Evolutionary conservation across 2,888 invertebrate genomes (phyloP), one percentile per base, ranked within the genome.

Genomic region (Pilophorus perplexus): DNA sequence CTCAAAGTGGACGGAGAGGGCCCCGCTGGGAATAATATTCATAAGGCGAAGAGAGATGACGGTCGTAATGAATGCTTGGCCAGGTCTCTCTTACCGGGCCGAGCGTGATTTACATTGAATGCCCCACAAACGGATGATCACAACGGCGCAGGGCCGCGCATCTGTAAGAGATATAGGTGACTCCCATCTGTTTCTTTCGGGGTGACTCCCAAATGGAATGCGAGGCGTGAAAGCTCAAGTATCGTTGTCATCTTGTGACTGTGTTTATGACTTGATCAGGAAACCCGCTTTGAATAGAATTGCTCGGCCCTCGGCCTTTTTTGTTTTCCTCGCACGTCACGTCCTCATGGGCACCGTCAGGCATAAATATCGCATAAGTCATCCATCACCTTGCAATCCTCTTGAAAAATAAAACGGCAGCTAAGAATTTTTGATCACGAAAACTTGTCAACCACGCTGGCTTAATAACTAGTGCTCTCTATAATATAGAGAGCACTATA

Each of bases 91-190:
- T 23, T 14, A 25, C n/a, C n/a, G n/a, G 42, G 42, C 25, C 25
- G 42, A 42, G n/a, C n/a, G 40, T 59, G 42, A 59, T 59, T 59
- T 59, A 42, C 59, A 59, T 59, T 59, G 59, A 59, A 59, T 59
- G 44, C 42, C 25, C 59, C 40, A 59, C 59, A 59, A 59, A 22
- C 59, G n/a, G 42, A 59, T 59, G 59, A 59, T 59, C 59, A 59
- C 59, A 59, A 59, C 59, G 22, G 42, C 59, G 10, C 27, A 25
- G 42, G 59, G 59, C 59, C 59, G 59, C 52, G 16, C 52, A 52
- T 52, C 52, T 10, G n/a, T n/a, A n/a, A n/a, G n/a, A 28, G 52
- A 28, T 52, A 28, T 52, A 52, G 52, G 52, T 52, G 52, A 52
- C 52, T 52, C 52, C 52, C 52, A 52, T 52, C 28, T 50, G 27